Evolutionary conservation across 2,113 vertebrate species (phyloP), one percentile per base, ranked within the genome.

Genomic region (Ardeotis arabs): DNA sequence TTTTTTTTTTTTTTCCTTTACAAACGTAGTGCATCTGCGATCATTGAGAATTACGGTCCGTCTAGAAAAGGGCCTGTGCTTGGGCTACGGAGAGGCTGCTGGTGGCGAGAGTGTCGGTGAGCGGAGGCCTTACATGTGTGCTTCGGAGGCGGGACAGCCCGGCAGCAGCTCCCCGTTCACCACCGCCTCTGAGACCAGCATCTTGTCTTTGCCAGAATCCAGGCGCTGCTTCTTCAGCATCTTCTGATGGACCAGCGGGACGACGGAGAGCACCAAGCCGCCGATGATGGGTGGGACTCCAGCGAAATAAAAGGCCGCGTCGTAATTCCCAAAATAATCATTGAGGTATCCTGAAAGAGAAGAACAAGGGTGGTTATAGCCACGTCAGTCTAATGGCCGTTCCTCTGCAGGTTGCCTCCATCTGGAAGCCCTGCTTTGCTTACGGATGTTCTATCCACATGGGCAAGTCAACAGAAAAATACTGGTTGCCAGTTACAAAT

Each of bases 221-320:
- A 98, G 98, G 14, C 96, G 97, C 73, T 98, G 97, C 95, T 98
- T 98, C 92, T 86, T 98, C 93, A 98, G 98, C 95, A 98, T 97
- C 79, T 97, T 97, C 95, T 97, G 97, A 82, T 99, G 98, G 68
- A 99, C 96, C 93, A 99, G 96, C 33, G 99, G 99, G 58, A 99
- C 99, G 28, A 98, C 98, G 41, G 99, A 98, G 59, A 99, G 99
- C 96, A 99, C 98, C 77, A 99, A 58, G 17, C 98, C 98, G 5
- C 99, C 99, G 11, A 99, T 95, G 45, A 99, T 98, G 28, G 99
- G 99, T 22, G 99, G 99, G 19, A 99, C 98, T 27, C 99, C 99
- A 0, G 99, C 99, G 64, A 99, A 98, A 92, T 99, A 99, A 98
- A 99, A 99, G 79, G 99, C 99, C 27, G 99, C 97, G 0, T 98